Percentiles rank a stretch among this genome's conserved stretches.
Evolutionary conservation across 2,888 invertebrate genomes (phyloP).

Genomic region (Drosophila eohydei): DNA sequence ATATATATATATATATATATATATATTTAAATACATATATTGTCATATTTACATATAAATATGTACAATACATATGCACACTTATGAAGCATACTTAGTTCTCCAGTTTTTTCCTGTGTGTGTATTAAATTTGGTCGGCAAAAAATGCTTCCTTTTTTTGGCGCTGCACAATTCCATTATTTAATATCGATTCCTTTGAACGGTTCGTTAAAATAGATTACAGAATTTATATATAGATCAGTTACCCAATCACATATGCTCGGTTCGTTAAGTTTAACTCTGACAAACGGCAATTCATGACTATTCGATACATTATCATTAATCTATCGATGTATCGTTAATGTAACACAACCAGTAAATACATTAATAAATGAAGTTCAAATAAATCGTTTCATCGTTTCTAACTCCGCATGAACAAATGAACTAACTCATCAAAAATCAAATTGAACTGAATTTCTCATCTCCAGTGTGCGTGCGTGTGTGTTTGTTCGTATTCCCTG

Average conservation of each 20-base stretch:
- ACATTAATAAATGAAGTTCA: no score
- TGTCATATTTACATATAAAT: not conserved
- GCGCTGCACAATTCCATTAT: constrained; percentile 7
- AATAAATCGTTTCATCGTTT: not conserved
- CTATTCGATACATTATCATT: no score
- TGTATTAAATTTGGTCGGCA: constrained; percentile 53
- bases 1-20: not conserved
- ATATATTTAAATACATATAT: not conserved
- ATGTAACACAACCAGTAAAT: no score
- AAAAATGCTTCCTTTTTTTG: constrained; percentile 28
- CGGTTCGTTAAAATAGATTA: no score
- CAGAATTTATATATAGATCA: not conserved
- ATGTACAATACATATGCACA: constrained; percentile 7
- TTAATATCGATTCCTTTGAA: no score
- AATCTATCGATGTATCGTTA: no score
- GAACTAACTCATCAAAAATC: not conserved
- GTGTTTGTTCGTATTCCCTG: constrained; percentile 28
- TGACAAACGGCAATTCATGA: no score
- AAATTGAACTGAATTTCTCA: not conserved
- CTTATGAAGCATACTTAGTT: no score
- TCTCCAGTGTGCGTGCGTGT: constrained; percentile 4
- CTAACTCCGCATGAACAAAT: not conserved
- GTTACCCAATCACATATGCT: not conserved
- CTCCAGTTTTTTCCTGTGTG: constrained; percentile 18
- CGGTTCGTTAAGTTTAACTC: no score